Evolutionary conservation across 35 echinoderm and acorn worm genomes (phyloP).

Genomic region (Acanthaster planci): DNA sequence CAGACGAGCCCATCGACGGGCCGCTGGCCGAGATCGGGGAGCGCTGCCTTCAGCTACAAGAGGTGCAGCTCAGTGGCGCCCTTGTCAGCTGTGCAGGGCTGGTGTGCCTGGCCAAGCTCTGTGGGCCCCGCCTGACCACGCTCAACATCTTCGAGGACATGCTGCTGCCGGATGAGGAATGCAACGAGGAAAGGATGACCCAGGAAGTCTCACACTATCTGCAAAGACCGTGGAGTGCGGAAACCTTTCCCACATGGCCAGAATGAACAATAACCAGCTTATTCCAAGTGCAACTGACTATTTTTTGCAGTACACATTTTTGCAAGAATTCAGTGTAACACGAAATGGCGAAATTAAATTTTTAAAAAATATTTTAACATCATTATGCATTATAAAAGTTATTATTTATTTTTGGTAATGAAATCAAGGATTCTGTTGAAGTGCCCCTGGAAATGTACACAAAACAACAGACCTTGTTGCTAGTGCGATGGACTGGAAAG

Average conservation of each 20-base stretch:
- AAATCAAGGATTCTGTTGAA: too few species aligned
- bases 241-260: conserved; percentile 69
- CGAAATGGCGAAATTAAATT: too few species aligned
- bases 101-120: conserved; percentile 67
- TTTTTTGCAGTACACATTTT: too few species aligned
- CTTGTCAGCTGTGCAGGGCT: conserved; percentile 66
- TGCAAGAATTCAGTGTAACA: too few species aligned
- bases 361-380: too few species aligned
- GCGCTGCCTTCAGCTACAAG: conserved; percentile 49
- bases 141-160: conserved; percentile 74
- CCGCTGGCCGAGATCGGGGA: conserved; percentile 64
- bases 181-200: conserved; percentile 47
- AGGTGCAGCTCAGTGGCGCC: conserved; percentile 69
- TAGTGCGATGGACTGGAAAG: too few species aligned
- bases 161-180: conserved; percentile 54
- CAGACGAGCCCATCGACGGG: conserved; percentile 51
- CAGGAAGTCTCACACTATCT: conserved; percentile 50
- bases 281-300: too few species aligned
- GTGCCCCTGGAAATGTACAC: too few species aligned
- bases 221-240: conserved; percentile 69
- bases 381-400: too few species aligned
- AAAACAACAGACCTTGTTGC: too few species aligned
- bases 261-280: not conserved
- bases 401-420: too few species aligned
- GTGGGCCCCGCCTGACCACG: conserved; percentile 53